These are phyloP conservation scores for Miniopterus natalensis DNA, from an alignment of 2,113 vertebrate genomes.

Conservation along the genomic window DNA sequence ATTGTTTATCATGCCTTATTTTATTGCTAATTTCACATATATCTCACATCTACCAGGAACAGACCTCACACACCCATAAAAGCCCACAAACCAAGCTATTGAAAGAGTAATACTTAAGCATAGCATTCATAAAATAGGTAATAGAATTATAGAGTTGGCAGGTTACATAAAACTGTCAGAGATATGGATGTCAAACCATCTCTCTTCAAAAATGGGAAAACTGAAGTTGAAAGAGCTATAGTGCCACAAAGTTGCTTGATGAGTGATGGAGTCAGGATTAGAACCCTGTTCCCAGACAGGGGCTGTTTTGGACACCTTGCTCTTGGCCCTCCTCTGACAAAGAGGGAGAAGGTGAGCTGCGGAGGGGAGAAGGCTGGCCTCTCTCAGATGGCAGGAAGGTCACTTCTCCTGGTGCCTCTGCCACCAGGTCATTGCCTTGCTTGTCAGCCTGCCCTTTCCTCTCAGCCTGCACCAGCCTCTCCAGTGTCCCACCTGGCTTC, in stretches of 20 bases:
- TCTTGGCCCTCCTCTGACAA: background rate
- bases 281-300: background rate
- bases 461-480: background rate
- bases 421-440: background rate
- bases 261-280: background rate
- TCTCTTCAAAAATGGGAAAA: constrained; percentile 64
- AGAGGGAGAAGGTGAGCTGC: background rate
- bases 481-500: background rate
- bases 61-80: constrained; percentile 56
- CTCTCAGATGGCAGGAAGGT: background rate
- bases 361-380: no score
- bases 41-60: constrained; percentile 66
- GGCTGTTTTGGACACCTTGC: background rate
- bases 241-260: background rate
- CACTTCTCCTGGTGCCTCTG: background rate
- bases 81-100: constrained; percentile 31
- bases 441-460: background rate
- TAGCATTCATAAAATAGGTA: constrained; percentile 59
- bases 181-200: background rate
- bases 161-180: constrained; percentile 54
- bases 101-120: constrained; percentile 63
- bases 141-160: constrained; percentile 39
- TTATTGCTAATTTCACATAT: constrained; percentile 62
- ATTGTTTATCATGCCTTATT: constrained; percentile 69
- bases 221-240: background rate